A percentile compares a stretch with the other conserved stretches of the same genome.
phyloP scores from a whole-genome alignment of 2,113 vertebrate species.

The Halcyon senegalensis region DNA sequence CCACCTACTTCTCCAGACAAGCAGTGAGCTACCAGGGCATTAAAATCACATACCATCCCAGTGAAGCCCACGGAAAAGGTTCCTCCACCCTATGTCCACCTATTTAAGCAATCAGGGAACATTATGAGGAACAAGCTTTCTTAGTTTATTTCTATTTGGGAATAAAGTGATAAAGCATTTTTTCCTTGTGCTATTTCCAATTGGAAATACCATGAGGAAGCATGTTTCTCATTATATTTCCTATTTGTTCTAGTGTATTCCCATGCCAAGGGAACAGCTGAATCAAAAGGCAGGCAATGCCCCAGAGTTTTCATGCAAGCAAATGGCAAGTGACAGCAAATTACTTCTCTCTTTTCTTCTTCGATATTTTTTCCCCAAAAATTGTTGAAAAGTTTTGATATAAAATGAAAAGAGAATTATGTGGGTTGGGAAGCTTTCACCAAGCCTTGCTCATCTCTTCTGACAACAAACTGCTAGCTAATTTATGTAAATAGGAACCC shows the following conservation, averaged over 20 bases:
- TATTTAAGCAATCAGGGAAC: constrained; percentile 4
- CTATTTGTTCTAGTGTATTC: constrained; percentile 53
- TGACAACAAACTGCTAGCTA: not conserved
- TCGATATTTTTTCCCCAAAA: not conserved
- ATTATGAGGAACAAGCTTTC: constrained; percentile 15
- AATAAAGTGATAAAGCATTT: constrained; percentile 60
- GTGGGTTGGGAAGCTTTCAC: not conserved
- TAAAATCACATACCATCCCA: not conserved
- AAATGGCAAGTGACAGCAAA: constrained; percentile 35
- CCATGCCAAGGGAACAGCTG: constrained; percentile 50
- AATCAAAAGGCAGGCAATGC: constrained; percentile 61
- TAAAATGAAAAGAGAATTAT: constrained; percentile 21
- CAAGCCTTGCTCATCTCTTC: not conserved
- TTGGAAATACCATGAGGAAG: constrained; percentile 65
- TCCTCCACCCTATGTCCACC: fast-evolving
- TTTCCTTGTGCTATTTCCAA: constrained; percentile 59
- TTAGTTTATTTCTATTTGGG: constrained; percentile 58
- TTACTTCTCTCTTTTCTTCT: not conserved
- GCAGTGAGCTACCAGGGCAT: not conserved
- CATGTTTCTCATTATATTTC: constrained; percentile 67
- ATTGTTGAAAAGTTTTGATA: constrained; percentile 23
- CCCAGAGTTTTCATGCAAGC: constrained; percentile 43
- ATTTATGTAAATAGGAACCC: not conserved
- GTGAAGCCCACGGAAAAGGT: not conserved
- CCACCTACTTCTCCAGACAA: not conserved